Conservation (phyloP, 2,888 invertebrate species). For the Terebella lapidaria region DNA sequence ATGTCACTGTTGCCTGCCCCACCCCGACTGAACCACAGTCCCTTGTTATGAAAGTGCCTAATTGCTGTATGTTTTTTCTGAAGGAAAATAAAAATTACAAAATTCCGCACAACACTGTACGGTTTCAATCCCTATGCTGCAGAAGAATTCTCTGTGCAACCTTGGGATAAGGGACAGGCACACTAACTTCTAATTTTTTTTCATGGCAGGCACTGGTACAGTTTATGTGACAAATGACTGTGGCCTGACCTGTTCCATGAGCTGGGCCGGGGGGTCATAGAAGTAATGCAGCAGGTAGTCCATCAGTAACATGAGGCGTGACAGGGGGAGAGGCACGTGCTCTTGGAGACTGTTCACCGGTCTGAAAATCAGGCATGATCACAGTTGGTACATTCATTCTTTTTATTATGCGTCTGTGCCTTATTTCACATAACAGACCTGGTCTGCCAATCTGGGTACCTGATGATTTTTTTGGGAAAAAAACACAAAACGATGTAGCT, state of each 20-base stretch:
- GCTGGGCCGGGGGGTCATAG: slow-evolving; percentile 72
- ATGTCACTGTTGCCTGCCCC: too few relatives aligned
- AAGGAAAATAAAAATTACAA: too few relatives aligned
- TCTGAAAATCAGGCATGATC: neutral
- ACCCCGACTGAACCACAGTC: too few relatives aligned
- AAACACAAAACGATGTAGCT: neutral
- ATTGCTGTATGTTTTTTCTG: too few relatives aligned
- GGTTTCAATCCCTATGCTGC: too few relatives aligned
- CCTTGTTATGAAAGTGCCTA: too few relatives aligned
- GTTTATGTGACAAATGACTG: too few relatives aligned
- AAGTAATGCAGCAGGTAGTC: slow-evolving; percentile 94
- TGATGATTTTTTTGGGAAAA: neutral
- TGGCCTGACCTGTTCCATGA: slow-evolving; percentile 46
- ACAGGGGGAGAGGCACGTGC: slow-evolving; percentile 34
- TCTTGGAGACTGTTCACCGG: slow-evolving; percentile 5
- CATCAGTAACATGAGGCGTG: slow-evolving; percentile 76
- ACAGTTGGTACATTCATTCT: neutral
- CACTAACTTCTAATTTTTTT: too few relatives aligned
- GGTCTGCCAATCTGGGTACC: neutral
- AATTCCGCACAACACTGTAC: too few relatives aligned
- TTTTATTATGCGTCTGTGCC: neutral
- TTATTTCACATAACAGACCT: neutral
- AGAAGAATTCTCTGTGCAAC: too few relatives aligned
- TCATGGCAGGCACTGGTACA: too few relatives aligned
- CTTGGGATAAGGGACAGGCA: too few relatives aligned